phyloP scores from a whole-genome alignment of 2,113 vertebrate species.

The Fulmarus glacialis region DNA sequence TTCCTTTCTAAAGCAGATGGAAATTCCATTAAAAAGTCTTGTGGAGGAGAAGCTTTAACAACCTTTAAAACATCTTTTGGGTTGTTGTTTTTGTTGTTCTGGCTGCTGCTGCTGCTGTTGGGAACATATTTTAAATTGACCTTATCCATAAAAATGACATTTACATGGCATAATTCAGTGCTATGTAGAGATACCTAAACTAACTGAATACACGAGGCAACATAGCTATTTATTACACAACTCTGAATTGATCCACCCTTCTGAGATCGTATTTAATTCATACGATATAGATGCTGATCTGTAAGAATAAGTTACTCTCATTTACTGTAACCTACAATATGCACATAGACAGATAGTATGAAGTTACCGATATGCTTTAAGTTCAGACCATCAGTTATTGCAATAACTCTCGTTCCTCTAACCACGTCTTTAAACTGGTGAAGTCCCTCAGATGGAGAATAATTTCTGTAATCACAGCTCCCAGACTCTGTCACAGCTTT shows the following conservation, averaged over 20 bases:
- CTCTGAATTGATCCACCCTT: background rate
- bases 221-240: background rate
- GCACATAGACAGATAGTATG: background rate
- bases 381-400: background rate
- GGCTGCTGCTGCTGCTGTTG: background rate
- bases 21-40: slow-evolving; percentile 17
- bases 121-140: slow-evolving; percentile 57
- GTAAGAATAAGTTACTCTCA: background rate
- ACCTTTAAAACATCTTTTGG: slow-evolving; percentile 2
- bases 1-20: background rate
- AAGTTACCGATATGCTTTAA: background rate
- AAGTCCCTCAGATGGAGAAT: background rate
- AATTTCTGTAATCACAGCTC: background rate
- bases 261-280: background rate
- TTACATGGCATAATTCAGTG: slow-evolving; percentile 36
- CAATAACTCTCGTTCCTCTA: background rate
- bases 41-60: background rate
- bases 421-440: background rate
- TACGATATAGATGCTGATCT: background rate
- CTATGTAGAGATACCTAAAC: background rate
- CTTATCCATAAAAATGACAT: slow-evolving; percentile 64
- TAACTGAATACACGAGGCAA: background rate
- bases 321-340: background rate
- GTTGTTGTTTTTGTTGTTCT: background rate
- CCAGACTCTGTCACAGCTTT: background rate